A percentile compares a stretch with the other conserved stretches of the same genome.
These are phyloP conservation scores for Meandrina meandrites DNA, from an alignment of 92 coral and sea anemone genomes.

Conservation along the genomic window DNA sequence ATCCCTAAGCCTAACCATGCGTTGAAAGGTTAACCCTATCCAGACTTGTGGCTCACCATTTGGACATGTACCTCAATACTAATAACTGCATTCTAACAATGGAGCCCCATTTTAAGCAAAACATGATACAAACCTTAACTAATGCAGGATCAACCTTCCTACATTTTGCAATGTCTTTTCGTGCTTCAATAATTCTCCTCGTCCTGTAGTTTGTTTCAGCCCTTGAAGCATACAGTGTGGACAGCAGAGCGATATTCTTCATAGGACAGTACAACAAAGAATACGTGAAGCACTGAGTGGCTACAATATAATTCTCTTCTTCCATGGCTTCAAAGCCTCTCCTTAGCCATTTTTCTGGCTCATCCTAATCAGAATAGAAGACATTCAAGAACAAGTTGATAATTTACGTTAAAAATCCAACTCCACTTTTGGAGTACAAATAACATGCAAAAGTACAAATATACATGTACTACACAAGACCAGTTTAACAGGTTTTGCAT, in stretches of 20 bases:
- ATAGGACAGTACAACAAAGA: slow-evolving; percentile 38
- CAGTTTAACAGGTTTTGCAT: no score
- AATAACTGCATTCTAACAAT: no score
- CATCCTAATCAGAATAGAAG: slow-evolving; percentile 30
- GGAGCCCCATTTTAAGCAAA: no score
- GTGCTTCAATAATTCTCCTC: slow-evolving; percentile 37
- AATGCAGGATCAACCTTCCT: slow-evolving; percentile 31
- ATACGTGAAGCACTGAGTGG: slow-evolving; percentile 50
- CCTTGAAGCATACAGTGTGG: slow-evolving; percentile 40
- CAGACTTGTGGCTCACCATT: no score
- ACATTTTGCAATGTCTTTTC: slow-evolving; percentile 43
- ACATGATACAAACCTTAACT: slow-evolving; percentile 38
- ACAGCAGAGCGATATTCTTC: slow-evolving; percentile 16
- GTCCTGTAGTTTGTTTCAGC: slow-evolving; percentile 54
- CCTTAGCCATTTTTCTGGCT: slow-evolving; percentile 48
- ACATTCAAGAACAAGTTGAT: background rate
- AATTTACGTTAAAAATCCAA: no score
- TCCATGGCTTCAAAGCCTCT: slow-evolving; percentile 43
- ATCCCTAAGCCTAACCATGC: no score
- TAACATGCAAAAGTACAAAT: no score
- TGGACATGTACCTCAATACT: no score
- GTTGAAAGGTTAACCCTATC: no score
- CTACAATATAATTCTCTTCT: slow-evolving; percentile 31
- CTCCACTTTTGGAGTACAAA: no score
- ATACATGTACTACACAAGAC: no score